These are phyloP conservation scores for Pinctada fucata DNA, from an alignment of 2,888 invertebrate species.

Conservation along the genomic window DNA sequence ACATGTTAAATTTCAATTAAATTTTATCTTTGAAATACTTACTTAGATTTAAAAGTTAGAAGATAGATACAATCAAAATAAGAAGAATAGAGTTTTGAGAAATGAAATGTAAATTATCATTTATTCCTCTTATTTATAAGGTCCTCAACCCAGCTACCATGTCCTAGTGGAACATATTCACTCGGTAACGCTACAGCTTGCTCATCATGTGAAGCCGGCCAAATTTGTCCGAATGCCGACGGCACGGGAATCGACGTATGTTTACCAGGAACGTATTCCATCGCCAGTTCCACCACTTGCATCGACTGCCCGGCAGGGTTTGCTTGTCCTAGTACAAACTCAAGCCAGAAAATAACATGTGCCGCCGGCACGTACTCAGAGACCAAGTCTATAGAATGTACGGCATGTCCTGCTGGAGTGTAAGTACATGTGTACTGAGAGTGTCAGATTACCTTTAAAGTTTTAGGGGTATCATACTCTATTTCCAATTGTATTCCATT, in stretches of 20 bases:
- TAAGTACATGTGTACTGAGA: slow-evolving; percentile 44
- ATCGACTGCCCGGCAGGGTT: slow-evolving; percentile 62
- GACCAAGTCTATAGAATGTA: slow-evolving; percentile 57
- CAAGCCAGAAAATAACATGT: slow-evolving; percentile 52
- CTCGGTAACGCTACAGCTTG: slow-evolving; percentile 59
- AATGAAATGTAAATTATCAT: too few species aligned
- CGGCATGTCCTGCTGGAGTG: slow-evolving; percentile 63
- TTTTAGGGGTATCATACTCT: too few species aligned
- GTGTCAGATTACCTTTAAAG: too few species aligned
- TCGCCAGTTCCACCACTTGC: slow-evolving; percentile 59
- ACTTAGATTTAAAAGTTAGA: too few species aligned
- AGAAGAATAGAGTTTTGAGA: too few species aligned
- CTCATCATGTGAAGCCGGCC: slow-evolving; percentile 69
- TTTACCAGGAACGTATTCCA: slow-evolving; percentile 64
- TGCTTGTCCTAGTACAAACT: slow-evolving; percentile 59
- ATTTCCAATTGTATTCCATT: too few species aligned
- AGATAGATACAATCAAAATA: too few species aligned
- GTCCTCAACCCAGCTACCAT: slow-evolving; percentile 48
- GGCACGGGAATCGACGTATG: slow-evolving; percentile 67
- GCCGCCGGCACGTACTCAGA: slow-evolving; percentile 60
- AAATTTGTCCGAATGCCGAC: slow-evolving; percentile 67
- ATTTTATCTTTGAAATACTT: too few species aligned
- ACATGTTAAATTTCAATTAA: too few species aligned
- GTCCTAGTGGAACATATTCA: slow-evolving; percentile 67
- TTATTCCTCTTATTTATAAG: too few species aligned